Evolutionary conservation across 2,113 vertebrate species (phyloP).

Genomic region (Jaculus jaculus): DNA sequence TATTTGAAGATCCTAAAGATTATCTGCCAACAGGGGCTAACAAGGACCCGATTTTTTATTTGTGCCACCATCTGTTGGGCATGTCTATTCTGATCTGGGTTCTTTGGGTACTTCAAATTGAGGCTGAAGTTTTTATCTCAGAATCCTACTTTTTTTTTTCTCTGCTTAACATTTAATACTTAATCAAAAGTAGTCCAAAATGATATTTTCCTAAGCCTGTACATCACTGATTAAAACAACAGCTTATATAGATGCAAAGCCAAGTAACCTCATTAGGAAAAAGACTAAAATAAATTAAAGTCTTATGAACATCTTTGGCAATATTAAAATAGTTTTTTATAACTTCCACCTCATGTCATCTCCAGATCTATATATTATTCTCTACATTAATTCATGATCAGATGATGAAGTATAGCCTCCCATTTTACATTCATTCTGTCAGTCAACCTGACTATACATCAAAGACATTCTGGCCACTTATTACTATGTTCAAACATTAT

Average conservation of each 20-base stretch:
- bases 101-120: neutral
- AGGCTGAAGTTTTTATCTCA: neutral
- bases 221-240: neutral
- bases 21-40: too few relatives aligned
- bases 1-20: neutral
- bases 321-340: neutral
- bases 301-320: neutral
- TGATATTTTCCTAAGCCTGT: neutral
- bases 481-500: neutral
- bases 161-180: neutral
- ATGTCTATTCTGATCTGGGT: neutral
- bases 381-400: neutral
- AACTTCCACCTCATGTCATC: neutral
- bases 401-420: neutral
- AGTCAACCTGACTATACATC: neutral
- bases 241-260: neutral
- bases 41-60: neutral
- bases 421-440: neutral
- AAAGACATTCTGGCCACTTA: neutral
- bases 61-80: neutral
- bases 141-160: neutral
- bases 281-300: neutral
- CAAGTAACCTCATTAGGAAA: neutral
- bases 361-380: neutral
- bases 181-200: neutral